Conservation (phyloP, 2,797 vertebrate species). For the Silurus lanzhouensis region DNA sequence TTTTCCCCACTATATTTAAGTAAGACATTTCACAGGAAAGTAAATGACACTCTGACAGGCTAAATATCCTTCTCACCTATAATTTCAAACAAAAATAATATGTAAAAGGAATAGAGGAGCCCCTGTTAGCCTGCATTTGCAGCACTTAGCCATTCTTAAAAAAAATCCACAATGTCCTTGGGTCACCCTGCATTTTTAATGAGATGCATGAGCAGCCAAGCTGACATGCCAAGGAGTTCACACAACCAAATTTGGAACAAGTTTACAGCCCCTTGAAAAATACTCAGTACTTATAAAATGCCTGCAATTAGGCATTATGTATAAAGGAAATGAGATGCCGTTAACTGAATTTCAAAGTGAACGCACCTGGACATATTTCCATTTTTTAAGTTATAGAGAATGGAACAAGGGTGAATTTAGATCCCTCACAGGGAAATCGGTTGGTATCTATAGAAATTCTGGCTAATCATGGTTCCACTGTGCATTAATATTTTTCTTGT, state of each 20-base stretch:
- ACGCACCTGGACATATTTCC: neutral
- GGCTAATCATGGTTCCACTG: neutral
- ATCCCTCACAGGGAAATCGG: neutral
- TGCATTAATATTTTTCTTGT: neutral
- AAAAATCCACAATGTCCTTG: neutral
- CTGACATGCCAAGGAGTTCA: conserved; percentile 56
- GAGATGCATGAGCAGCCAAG: conserved; percentile 25
- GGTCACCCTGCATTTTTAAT: conserved; percentile 38
- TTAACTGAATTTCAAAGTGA: neutral
- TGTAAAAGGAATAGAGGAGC: conserved; percentile 32
- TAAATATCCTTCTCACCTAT: conserved; percentile 32
- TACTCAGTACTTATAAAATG: neutral
- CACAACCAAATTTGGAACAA: conserved; percentile 12
- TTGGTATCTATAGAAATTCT: conserved; percentile 5
- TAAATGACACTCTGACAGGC: neutral
- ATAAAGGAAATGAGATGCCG: neutral
- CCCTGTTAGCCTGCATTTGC: conserved; percentile 11
- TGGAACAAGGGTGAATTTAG: neutral
- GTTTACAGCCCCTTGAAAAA: neutral
- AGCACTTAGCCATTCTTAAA: neutral
- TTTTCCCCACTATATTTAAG: neutral
- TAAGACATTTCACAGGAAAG: neutral
- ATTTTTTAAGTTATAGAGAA: neutral
- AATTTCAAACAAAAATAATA: conserved; percentile 44
- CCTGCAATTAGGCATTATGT: neutral